Evolutionary conservation across 2,888 invertebrate genomes (phyloP).

Genomic region (Cryptops parisi): DNA sequence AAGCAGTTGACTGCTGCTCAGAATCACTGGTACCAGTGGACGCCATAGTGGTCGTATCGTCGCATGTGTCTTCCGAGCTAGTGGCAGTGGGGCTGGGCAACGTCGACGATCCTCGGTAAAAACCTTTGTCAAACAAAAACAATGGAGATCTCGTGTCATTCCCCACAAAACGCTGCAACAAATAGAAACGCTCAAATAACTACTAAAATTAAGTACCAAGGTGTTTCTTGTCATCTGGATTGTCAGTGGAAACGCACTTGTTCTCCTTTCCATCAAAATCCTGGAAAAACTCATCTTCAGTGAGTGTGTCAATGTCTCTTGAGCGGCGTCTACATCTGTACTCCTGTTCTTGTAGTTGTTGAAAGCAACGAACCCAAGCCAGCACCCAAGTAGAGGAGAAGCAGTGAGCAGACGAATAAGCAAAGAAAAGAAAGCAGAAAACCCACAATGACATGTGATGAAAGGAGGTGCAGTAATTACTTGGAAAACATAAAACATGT

Average conservation of each 20-base stretch:
- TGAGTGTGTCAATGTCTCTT: conserved; percentile 72
- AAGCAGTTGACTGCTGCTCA: conserved; percentile 6
- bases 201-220: too few species aligned
- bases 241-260: conserved; percentile 63
- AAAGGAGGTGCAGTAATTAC: too few species aligned
- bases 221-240: conserved; percentile 33
- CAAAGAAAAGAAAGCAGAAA: conserved; percentile 1
- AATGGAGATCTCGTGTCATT: too few species aligned
- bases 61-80: conserved; percentile 17
- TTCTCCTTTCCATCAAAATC: conserved; percentile 26
- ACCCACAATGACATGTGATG: not conserved
- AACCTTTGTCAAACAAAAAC: too few species aligned
- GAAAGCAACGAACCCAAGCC: too few species aligned
- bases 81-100: conserved; percentile 9
- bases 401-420: not conserved
- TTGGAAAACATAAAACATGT: too few species aligned
- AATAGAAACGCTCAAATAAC: too few species aligned
- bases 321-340: conserved; percentile 72
- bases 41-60: conserved; percentile 13
- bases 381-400: not conserved
- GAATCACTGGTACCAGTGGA: conserved; percentile 11
- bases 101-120: conserved; percentile 21
- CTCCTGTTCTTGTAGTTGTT: conserved; percentile 45
- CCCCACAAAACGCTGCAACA: too few species aligned
- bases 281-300: conserved; percentile 29